Conservation (phyloP, 2,888 invertebrate genomes). For the Dolomedes plantarius region DNA sequence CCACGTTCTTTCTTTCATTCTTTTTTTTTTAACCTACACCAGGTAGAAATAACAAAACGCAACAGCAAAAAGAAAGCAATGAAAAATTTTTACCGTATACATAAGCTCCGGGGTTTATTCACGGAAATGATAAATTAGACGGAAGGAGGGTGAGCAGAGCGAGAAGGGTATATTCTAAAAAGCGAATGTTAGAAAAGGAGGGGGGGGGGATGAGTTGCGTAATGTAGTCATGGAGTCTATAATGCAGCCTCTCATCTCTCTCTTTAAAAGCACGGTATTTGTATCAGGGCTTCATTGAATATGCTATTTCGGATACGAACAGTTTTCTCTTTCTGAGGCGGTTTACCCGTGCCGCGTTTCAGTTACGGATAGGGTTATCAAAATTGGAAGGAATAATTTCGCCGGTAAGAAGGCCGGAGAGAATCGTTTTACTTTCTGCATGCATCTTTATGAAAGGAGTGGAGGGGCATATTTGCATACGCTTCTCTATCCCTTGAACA, state of each 20-base stretch:
- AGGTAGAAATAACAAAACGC: slow-evolving; percentile 23
- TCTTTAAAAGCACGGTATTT: slow-evolving; percentile 50
- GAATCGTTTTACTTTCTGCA: too few relatives aligned
- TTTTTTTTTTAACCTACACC: slow-evolving; percentile 37
- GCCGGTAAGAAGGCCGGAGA: not conserved
- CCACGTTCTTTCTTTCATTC: slow-evolving; percentile 34
- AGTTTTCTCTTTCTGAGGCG: not conserved
- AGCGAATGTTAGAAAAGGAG: slow-evolving; percentile 7
- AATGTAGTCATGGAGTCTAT: slow-evolving; percentile 63
- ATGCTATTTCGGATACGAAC: not conserved
- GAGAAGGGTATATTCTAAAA: slow-evolving; percentile 22
- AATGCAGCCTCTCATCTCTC: slow-evolving; percentile 59
- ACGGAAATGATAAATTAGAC: slow-evolving; percentile 69
- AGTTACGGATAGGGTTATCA: slow-evolving; percentile 14
- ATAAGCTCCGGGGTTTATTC: slow-evolving; percentile 42
- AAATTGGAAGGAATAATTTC: not conserved
- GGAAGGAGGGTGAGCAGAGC: slow-evolving; percentile 27
- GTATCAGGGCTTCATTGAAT: slow-evolving; percentile 62
- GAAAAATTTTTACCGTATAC: slow-evolving; percentile 59
- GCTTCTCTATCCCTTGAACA: not conserved
- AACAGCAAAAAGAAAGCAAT: slow-evolving; percentile 41
- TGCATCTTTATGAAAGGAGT: not conserved
- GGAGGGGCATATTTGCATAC: not conserved
- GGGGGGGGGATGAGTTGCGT: slow-evolving; percentile 24
- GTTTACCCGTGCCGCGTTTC: not conserved